These are phyloP conservation scores for Melanargia galathea DNA, from an alignment of 2,888 invertebrate species.

Conservation along the genomic window DNA sequence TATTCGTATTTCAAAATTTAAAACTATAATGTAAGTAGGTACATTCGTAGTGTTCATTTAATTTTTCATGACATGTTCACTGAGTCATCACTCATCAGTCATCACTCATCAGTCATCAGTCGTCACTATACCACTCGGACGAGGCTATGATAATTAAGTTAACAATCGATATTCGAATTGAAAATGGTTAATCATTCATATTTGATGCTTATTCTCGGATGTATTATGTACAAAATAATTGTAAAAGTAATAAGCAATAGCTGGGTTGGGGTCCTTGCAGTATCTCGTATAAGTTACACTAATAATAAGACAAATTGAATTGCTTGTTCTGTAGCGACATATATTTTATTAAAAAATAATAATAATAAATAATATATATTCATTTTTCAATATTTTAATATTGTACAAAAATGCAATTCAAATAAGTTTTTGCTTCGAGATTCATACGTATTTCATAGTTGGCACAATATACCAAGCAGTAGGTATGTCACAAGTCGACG, in stretches of 20 bases:
- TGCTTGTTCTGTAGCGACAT: constrained; percentile 22
- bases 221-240: constrained; percentile 33
- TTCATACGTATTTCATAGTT: no score
- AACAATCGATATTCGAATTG: not conserved
- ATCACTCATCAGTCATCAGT: no score
- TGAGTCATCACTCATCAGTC: no score
- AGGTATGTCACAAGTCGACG: no score
- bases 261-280: constrained; percentile 71
- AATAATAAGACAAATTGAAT: not conserved
- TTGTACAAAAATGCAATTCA: no score
- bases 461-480: no score
- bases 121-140: no score
- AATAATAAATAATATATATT: no score
- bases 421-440: no score
- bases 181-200: constrained; percentile 54
- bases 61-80: no score
- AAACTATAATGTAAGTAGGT: no score
- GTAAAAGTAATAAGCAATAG: constrained; percentile 54
- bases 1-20: not conserved
- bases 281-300: constrained; percentile 32
- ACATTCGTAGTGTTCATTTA: not conserved
- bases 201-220: constrained; percentile 49
- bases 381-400: constrained; percentile 8
- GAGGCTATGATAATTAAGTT: not conserved
- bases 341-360: constrained; percentile 22